Percentiles rank a stretch among this genome's conserved stretches.
phyloP scores from a whole-genome alignment of 2,797 vertebrate species.

The Merluccius polli region DNA sequence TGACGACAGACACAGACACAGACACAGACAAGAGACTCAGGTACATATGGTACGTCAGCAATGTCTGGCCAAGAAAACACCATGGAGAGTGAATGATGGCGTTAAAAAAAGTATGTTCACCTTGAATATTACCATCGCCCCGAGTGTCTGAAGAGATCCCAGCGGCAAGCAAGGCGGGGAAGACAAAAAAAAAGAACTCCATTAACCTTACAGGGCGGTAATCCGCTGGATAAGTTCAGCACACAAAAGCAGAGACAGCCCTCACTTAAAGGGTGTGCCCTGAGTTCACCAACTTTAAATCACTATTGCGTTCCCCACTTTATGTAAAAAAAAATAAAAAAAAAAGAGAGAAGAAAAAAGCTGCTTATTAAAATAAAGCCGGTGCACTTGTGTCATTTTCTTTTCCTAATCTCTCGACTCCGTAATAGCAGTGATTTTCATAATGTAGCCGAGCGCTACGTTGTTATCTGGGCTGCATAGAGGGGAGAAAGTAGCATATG shows the following conservation, averaged over 20 bases:
- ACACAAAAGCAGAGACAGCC: constrained; percentile 9
- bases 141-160: constrained; percentile 66
- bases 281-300: constrained; percentile 15
- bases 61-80: constrained; percentile 21
- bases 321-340: too few relatives aligned
- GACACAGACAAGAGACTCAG: constrained; percentile 9
- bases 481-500: too few relatives aligned
- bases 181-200: constrained; percentile 17
- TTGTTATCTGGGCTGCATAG: constrained; percentile 22
- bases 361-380: neutral
- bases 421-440: constrained; percentile 10
- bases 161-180: constrained; percentile 59
- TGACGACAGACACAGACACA: neutral
- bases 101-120: constrained; percentile 54
- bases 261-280: neutral
- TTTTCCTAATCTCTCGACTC: neutral
- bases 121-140: constrained; percentile 67
- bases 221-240: constrained; percentile 22
- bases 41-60: constrained; percentile 23
- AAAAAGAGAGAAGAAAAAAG: too few relatives aligned
- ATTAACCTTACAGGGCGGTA: constrained; percentile 38
- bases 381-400: constrained; percentile 10
- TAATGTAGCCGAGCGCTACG: constrained; percentile 16
- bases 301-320: neutral
- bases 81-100: constrained; percentile 16